Evolutionary conservation across 1,140 invertebrate species (phyloP), one percentile per base, ranked within the genome.

Genomic region (Lucilia cuprina): DNA sequence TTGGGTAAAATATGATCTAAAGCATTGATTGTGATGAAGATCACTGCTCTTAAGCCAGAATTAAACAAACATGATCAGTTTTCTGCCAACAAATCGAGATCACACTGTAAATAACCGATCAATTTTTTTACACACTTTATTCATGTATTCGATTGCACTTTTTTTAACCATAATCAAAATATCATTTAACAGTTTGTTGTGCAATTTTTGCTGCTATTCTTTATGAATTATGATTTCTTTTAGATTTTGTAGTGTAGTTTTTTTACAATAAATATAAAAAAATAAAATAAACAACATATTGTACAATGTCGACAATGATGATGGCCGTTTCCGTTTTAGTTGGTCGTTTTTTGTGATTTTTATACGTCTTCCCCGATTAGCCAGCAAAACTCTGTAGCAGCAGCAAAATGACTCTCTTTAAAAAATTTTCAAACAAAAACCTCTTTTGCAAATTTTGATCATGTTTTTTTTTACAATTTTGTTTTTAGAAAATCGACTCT

Each of bases 281-380:
- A 17, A 84, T 35, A 80, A 80, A 84, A 84, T 60, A 84, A 84
- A 83, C 82, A 77, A 84, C 70, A 84, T 83, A 21, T 78, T 75
- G 82, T 74, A 80, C 41, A 50, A 80, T 80, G 77, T 80, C 77
- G 77, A 80, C 77, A 80, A 80, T 50, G 89, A 88, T 90, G 89
- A 90, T 90, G 89, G 89, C 89, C 89, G 88, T 89, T 90, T 90
- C 89, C 89, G 89, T 89, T 89, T 80, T 87, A 30, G n/a, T 49
- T 47, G 55, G 50, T 80, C 77, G 35, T 83, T 83, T 75, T 60
- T 35, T 50, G 49, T 19, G 5, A n/a, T 83, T 82, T 12, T 17
- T 19, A 21, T 50, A 41, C 78, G 35, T 47, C 19, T 49, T 25
- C 50, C 7, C 80, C 83, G 41, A 75, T 74, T 75, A 50, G 35